Base-by-base conservation (phyloP, 2,888 invertebrate species). In the Campoletis raptor region DNA sequence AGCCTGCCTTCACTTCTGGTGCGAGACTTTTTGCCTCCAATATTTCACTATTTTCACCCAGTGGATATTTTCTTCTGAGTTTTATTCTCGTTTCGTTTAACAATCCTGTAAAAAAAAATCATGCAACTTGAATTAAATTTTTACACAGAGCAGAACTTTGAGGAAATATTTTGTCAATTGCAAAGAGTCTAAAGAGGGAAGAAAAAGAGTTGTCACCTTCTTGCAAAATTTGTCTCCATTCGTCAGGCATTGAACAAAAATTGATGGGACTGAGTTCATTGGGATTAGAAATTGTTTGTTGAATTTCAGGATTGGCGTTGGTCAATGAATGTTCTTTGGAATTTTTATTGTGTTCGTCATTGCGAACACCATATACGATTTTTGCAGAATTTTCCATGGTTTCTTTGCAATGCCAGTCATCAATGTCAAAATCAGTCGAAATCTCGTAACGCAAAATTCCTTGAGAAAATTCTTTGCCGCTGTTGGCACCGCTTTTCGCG, bases 331-430 rank as follows among this genome's bases (percentile, higher is more conserved):
- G 21, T 18, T 37, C 54, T 42, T 61, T 40, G 15, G 57, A 7
- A 24, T 40, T 18, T 24, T 54, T 57, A 24, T 61, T 12, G n/a
- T 42, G 57, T 0, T 57, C 57, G 3, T 74, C 74, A 5, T 24
- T 61, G 21, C 40, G 61, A 24, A 74, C 57, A 0, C n/a, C 37
- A 2, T 76, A 76, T 0, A 30, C 64, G 4, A 76, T 64, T 76
- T 76, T 77, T 10, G 77, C 45, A 15, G 76, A 45, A 61, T 36
- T 42, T n/a, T 77, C 76, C 8, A 57, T 61, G 12, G 45, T 45
- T 10, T 77, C 76, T 45, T 77, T 77, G 76, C 76, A 77, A 21
- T 77, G 42, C 76, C 76, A 77, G n/a, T 64, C 76, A 64, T 77
- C 76, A n/a, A 77, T 77, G 76, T 77, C 74, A 30, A 76, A 57